phyloP scores from a whole-genome alignment of 2,113 vertebrate species.

The Halcyon senegalensis region DNA sequence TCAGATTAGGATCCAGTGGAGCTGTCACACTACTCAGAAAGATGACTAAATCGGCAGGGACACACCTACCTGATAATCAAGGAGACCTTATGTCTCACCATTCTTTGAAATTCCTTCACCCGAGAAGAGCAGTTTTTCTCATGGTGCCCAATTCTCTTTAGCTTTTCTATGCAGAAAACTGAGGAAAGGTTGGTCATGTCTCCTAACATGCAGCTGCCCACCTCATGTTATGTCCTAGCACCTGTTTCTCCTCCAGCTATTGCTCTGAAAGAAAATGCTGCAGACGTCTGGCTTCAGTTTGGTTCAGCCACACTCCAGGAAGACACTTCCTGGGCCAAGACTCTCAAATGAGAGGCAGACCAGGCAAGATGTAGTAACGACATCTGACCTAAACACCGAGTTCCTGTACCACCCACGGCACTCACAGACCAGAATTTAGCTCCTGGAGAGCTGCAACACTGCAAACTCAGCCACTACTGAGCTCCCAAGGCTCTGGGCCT shows the following conservation, averaged over 20 bases:
- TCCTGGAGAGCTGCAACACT: neutral
- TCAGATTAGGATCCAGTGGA: neutral
- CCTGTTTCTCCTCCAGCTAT: neutral
- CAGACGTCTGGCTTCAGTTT: neutral
- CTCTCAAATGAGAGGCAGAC: neutral
- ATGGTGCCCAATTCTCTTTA: neutral
- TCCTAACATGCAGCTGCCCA: neutral
- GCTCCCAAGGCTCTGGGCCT: neutral
- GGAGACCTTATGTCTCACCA: fast-evolving
- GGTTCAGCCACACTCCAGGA: neutral
- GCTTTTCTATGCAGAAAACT: neutral
- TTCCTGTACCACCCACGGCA: neutral
- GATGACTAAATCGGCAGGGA: neutral
- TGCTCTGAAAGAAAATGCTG: neutral
- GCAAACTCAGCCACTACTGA: neutral
- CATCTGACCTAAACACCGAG: neutral
- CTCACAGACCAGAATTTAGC: fast-evolving
- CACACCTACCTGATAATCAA: neutral
- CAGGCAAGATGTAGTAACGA: neutral
- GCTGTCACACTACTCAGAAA: neutral
- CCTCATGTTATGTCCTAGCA: neutral
- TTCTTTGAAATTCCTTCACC: neutral
- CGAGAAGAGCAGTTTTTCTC: neutral
- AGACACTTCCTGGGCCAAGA: neutral
- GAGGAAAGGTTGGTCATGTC: neutral